Conservation (phyloP, 2,797 vertebrate species). For the Hapalemur alaotrensis region DNA sequence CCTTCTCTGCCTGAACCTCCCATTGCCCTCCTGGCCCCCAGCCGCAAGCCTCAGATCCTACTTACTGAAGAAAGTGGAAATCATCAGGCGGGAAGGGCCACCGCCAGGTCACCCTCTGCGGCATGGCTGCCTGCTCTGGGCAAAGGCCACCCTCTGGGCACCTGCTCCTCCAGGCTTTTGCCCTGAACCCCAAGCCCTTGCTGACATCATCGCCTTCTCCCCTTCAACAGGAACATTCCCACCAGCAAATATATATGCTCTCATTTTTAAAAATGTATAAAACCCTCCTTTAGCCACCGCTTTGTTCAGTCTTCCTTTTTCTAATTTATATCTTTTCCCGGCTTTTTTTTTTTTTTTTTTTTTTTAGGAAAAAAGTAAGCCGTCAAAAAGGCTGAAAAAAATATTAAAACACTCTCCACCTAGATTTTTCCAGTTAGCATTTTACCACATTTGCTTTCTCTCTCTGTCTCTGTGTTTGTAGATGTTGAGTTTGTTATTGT, state of each 20-base stretch:
- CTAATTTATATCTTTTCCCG: neutral
- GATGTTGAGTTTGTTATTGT: neutral
- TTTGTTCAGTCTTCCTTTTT: neutral
- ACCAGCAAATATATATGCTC: neutral
- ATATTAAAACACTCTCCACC: neutral
- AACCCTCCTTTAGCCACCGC: neutral
- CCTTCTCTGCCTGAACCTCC: neutral
- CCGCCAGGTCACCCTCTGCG: neutral
- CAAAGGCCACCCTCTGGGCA: neutral
- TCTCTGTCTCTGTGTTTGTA: too few relatives aligned
- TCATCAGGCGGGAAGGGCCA: neutral
- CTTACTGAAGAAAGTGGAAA: neutral
- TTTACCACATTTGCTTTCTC: neutral
- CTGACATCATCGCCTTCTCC: neutral
- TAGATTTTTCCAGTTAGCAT: neutral
- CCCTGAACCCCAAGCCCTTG: neutral
- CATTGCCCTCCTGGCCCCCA: neutral
- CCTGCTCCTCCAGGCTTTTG: neutral
- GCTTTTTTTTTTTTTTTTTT: neutral
- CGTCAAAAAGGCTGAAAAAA: neutral
- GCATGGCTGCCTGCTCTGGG: neutral
- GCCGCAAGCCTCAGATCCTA: neutral
- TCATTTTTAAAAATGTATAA: neutral
- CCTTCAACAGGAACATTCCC: neutral
- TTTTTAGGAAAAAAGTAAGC: neutral